These are phyloP conservation scores for Onychostruthus taczanowskii DNA, from an alignment of 2,113 vertebrate species.

Conservation along the genomic window DNA sequence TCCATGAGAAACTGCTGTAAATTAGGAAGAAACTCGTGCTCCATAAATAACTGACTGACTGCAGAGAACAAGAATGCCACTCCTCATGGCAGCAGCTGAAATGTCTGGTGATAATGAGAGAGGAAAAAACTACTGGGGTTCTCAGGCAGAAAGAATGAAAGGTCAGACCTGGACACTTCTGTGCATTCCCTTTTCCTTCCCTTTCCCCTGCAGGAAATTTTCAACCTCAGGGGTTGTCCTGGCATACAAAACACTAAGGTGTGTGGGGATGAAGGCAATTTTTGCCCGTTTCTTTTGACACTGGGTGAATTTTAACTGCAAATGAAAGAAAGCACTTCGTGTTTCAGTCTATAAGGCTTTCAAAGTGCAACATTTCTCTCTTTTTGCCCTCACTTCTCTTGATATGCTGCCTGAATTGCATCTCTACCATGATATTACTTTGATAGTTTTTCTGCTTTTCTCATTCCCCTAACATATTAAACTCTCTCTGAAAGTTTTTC, in stretches of 20 bases:
- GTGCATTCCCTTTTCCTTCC: not conserved
- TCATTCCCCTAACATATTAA: not conserved
- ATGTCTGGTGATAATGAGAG: not conserved
- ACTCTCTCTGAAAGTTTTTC: not conserved
- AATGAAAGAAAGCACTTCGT: not conserved
- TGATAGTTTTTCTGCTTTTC: conserved; percentile 9
- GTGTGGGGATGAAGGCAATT: not conserved
- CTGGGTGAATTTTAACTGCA: not conserved
- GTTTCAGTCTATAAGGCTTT: not conserved
- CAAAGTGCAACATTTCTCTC: not conserved
- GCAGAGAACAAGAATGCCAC: not conserved
- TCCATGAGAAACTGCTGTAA: not conserved
- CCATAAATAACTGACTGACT: not conserved
- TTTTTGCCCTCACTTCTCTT: not conserved
- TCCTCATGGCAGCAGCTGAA: not conserved
- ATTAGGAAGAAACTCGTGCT: not conserved
- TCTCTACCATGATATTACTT: not conserved
- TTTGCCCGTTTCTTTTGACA: not conserved
- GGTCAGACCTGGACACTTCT: not conserved
- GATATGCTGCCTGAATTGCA: not conserved
- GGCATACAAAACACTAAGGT: not conserved
- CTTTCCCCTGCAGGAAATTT: not conserved
- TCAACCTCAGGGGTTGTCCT: not conserved
- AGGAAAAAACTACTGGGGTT: not conserved
- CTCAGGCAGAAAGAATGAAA: not conserved